Base-by-base conservation (phyloP, 2,113 vertebrate species). In the Brienomyrus longianalis region DNA sequence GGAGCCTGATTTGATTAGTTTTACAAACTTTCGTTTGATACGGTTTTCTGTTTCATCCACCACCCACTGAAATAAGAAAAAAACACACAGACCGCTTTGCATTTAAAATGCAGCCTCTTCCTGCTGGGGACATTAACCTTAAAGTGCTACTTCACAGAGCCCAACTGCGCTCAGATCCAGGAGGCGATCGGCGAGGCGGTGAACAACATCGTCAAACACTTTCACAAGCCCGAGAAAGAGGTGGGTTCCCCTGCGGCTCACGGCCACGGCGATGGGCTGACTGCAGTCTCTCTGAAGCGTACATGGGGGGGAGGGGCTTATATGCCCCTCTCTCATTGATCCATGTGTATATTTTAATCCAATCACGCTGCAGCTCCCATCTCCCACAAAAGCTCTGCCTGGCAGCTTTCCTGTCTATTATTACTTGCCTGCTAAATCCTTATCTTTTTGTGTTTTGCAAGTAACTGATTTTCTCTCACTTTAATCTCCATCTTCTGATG, bases 141-240 rank as follows among this genome's bases (percentile, higher is more conserved):
- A 90, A 0, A 93, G 92, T 93, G 86, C 56, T 43, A 80, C 89
- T 91, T 89, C 89, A 27, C 94, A 99, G 98, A 97, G 91, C 97
- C 97, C 90, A 96, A 95, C 19, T 94, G 97, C 0, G 97, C 96
- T 31, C 98, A 99, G 94, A 98, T 99, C 47, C 98, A 99, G 91
- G 98, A 99, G 94, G 98, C 97, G 90, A 97, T 99, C 0, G 97
- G 98, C 89, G 98, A 99, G 94, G 97, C 98, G 0, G 97, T 98
- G 56, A 99, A 99, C 93, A 99, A 97, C 93, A 98, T 99, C 47
- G 97, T 99, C 50, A 99, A 99, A 90, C 98, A 99, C 92, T 99
- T 99, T 87, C 98, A 99, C 94, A 99, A 99, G 92, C 97, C 97
- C 17, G 98, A 99, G 90, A 99, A 99, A 94, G 98, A 99, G 98